Percentiles rank a stretch among this genome's conserved stretches.
Evolutionary conservation across 2,113 vertebrate species (phyloP).

Genomic region (Ageneiosus marmoratus): DNA sequence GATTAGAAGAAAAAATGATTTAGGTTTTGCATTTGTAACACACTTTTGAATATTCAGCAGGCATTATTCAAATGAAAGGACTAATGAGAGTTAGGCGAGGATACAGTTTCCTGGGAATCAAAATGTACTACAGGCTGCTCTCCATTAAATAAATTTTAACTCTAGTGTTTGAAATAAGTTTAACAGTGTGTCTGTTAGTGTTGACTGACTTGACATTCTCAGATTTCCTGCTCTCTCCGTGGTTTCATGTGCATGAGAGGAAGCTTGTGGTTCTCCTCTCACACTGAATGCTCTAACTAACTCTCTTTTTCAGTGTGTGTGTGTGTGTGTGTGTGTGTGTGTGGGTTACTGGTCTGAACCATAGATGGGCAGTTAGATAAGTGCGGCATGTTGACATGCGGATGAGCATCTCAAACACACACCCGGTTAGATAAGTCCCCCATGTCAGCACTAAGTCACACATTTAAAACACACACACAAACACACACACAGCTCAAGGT

Average conservation of each 20-base stretch:
- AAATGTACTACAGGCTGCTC: background rate
- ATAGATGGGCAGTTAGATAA: slow-evolving; percentile 58
- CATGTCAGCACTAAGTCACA: slow-evolving; percentile 40
- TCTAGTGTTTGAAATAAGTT: slow-evolving; percentile 5
- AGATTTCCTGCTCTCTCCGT: slow-evolving; percentile 28
- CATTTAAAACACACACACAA: slow-evolving; percentile 10
- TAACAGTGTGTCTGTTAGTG: slow-evolving; percentile 14
- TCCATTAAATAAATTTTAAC: background rate
- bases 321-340: slow-evolving; percentile 39
- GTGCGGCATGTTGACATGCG: slow-evolving; percentile 37
- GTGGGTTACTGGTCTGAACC: slow-evolving; percentile 49
- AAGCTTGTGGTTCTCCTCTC: slow-evolving; percentile 24
- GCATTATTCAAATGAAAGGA: slow-evolving; percentile 5
- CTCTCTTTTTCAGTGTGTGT: slow-evolving; percentile 24
- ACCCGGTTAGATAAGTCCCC: slow-evolving; percentile 52
- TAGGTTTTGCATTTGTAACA: slow-evolving; percentile 2
- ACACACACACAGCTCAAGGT: slow-evolving; percentile 29
- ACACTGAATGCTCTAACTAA: background rate
- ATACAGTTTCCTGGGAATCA: background rate
- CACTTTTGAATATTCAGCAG: background rate
- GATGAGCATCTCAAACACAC: slow-evolving; percentile 50
- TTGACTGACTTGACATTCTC: slow-evolving; percentile 34
- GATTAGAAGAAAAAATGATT: background rate
- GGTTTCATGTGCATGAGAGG: slow-evolving; percentile 33
- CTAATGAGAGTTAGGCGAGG: background rate